Conservation (phyloP, 1,140 invertebrate species). For the Micrasema longulum region DNA sequence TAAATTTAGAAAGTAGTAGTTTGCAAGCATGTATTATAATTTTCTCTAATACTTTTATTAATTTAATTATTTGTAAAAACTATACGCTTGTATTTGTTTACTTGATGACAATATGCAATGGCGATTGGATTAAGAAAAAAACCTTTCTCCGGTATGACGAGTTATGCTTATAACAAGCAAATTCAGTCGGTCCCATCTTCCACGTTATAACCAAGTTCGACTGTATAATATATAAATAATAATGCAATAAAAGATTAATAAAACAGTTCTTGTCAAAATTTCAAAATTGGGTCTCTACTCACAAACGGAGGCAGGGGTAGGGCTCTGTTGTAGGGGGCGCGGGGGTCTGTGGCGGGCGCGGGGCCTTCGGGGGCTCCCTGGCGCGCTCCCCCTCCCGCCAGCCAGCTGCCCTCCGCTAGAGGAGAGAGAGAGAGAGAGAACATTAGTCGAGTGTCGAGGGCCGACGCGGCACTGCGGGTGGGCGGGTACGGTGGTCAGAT, state of each 20-base stretch:
- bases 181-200: no score
- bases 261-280: not conserved
- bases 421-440: slow-evolving; percentile 33
- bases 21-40: no score
- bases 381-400: slow-evolving; percentile 78
- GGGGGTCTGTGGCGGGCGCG: slow-evolving; percentile 61
- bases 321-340: slow-evolving; percentile 55
- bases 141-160: no score
- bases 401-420: slow-evolving; percentile 83
- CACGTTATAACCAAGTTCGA: no score
- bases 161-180: no score
- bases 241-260: not conserved
- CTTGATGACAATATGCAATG: no score
- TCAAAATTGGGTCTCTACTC: slow-evolving; percentile 6
- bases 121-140: no score
- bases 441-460: slow-evolving; percentile 5
- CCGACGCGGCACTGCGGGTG: not conserved
- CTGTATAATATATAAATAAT: no score
- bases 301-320: slow-evolving; percentile 48
- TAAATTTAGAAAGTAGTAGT: no score
- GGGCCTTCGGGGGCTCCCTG: slow-evolving; percentile 61
- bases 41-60: no score
- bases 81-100: no score
- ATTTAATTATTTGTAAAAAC: no score
- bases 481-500: slow-evolving; percentile 21